Percentiles rank a stretch among this genome's conserved stretches.
Evolutionary conservation across 2,113 vertebrate species (phyloP).

Genomic region (Romanogobio albipinnatus): DNA sequence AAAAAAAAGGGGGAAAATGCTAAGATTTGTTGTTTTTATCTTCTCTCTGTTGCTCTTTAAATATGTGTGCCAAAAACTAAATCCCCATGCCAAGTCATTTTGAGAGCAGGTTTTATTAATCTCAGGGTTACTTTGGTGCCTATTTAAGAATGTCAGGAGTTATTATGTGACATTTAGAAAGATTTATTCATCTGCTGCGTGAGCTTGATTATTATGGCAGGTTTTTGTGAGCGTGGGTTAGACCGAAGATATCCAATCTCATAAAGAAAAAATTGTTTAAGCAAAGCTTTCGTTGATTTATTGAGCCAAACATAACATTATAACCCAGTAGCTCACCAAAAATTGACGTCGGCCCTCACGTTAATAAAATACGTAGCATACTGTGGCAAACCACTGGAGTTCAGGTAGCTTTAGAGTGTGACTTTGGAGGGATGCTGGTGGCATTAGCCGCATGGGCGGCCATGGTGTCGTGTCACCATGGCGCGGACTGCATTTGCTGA

Average conservation of each 20-base stretch:
- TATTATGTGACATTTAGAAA: constrained; percentile 64
- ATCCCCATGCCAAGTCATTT: not conserved
- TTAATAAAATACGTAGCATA: constrained; percentile 39
- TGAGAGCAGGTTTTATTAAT: not conserved
- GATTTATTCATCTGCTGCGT: constrained; percentile 54
- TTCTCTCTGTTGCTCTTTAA: not conserved
- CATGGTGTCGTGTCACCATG: constrained; percentile 47
- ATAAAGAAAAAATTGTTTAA: not conserved
- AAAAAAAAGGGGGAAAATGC: not conserved
- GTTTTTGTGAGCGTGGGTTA: constrained; percentile 18
- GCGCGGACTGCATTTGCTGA: constrained; percentile 65
- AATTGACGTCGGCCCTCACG: not conserved
- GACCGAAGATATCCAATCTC: not conserved
- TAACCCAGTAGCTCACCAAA: constrained; percentile 21
- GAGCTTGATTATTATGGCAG: constrained; percentile 46
- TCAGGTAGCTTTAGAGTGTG: constrained; percentile 41
- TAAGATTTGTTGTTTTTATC: not conserved
- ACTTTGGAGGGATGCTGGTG: constrained; percentile 34
- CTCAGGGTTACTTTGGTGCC: constrained; percentile 34
- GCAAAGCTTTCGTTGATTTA: constrained; percentile 48
- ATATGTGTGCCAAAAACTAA: not conserved
- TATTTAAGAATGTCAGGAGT: constrained; percentile 48
- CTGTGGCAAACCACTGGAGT: constrained; percentile 21
- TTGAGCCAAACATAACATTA: not conserved
- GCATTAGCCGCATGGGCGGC: constrained; percentile 51